Evolutionary conservation across 2,888 invertebrate species (phyloP), one percentile per base, ranked within the genome.

Genomic region (Cephus rjabovi): DNA sequence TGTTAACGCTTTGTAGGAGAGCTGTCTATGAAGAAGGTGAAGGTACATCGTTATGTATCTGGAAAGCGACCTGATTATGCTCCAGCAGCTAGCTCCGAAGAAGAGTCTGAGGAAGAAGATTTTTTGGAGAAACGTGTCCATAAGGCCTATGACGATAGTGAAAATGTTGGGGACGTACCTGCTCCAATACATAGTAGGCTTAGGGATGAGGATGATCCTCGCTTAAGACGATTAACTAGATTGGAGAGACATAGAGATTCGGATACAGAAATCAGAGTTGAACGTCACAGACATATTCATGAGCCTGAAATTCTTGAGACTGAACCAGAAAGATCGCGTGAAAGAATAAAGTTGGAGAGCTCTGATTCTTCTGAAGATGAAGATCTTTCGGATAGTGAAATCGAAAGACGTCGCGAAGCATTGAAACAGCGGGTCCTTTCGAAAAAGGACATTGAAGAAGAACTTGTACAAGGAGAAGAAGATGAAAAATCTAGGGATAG

Each of bases 1-100:
- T 34, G 30, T 69, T 70, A 70, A 56, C 23, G 23, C 1, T 82
- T 93, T 93, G 68, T 89, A 98, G 98, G 98, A 90, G 98, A 98
- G 93, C 93, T 98, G 85, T 97, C 98, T 87, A 99, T 99, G 99
- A 97, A 99, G 93, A 99, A 99, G 92, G 99, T 99, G 40, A 99
- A 99, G 93, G 99, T 99, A 0, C 98, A 98, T 90, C 95, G 99
- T 76, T 99, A 99, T 91, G 98, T 99, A 80, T 98, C 99, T 37
- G 99, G 99, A 80, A 99, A 99, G 93, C 95, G 98, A 84, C 98
- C 98, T 31, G 98, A 98, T 89, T 99, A 98, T 93, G 98, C 99
- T 3, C 97, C 97, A 88, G 95, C 95, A 56, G 95, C 94, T 23
- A 96, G 96, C 79, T 97, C 97, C 75, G 97, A 97, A 40, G 97